Evolutionary conservation across 2,113 vertebrate genomes (phyloP).

Genomic region (Melanostigma gelatinosum): DNA sequence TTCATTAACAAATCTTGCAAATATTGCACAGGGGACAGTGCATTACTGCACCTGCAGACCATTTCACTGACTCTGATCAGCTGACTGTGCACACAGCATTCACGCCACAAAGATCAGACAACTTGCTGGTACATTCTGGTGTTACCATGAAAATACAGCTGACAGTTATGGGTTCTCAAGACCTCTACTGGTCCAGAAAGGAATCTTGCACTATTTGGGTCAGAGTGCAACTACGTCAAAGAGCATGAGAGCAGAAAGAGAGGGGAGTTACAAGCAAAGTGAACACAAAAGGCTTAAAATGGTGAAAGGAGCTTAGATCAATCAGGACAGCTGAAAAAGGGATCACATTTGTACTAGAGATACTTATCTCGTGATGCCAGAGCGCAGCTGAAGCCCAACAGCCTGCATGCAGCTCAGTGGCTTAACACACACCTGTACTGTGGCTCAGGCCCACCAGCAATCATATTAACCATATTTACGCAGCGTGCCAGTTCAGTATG

Average conservation of each 20-base stretch:
- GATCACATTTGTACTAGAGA: constrained; percentile 79
- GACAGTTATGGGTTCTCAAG: constrained; percentile 19
- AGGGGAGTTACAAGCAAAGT: constrained; percentile 74
- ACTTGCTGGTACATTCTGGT: constrained; percentile 49
- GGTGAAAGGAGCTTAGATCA: constrained; percentile 82
- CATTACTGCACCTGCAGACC: constrained; percentile 55
- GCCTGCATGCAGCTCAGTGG: constrained; percentile 77
- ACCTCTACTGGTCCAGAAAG: constrained; percentile 23
- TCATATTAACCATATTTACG: constrained; percentile 77
- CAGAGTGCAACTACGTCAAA: constrained; percentile 66
- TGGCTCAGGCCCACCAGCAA: constrained; percentile 71
- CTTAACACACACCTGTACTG: constrained; percentile 81
- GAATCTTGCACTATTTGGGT: constrained; percentile 70
- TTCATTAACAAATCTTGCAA: background rate
- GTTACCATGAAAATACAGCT: constrained; percentile 35
- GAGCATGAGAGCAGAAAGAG: constrained; percentile 66
- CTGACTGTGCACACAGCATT: constrained; percentile 45
- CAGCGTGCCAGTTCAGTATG: constrained; percentile 55
- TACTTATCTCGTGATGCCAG: constrained; percentile 80
- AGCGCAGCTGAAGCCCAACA: constrained; percentile 73
- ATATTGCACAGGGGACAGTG: constrained; percentile 37
- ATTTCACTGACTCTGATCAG: constrained; percentile 27
- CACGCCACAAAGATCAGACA: constrained; percentile 23
- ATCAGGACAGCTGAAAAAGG: constrained; percentile 81
- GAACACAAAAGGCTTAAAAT: constrained; percentile 82